Percentiles rank a stretch among this genome's conserved stretches.
Conservation (phyloP, 2,113 vertebrate genomes). For the Semnopithecus entellus region DNA sequence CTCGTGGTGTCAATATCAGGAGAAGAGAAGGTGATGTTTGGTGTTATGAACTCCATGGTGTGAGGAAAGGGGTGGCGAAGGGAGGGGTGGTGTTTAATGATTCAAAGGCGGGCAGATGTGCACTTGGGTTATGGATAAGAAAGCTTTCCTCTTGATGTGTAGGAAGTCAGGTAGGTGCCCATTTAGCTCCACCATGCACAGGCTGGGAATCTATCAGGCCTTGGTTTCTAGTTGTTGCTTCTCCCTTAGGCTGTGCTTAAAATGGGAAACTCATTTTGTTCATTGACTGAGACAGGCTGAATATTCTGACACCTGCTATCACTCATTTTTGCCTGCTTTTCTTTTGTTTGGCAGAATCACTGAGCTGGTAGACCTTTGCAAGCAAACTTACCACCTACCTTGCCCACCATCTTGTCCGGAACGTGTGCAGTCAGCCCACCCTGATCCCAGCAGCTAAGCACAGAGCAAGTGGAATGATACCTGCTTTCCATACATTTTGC, state of each 20-base stretch:
- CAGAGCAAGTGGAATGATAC: background rate
- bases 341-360: background rate
- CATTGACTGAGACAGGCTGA: background rate
- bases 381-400: background rate
- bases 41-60: background rate
- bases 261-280: background rate
- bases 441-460: background rate
- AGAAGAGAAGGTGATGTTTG: background rate
- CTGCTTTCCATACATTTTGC: background rate
- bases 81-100: background rate
- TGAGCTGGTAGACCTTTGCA: background rate
- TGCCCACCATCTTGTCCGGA: background rate
- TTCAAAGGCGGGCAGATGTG: background rate
- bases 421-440: background rate
- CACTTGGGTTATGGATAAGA: background rate
- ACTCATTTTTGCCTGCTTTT: background rate
- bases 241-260: background rate
- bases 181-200: background rate
- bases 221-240: background rate
- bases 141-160: background rate
- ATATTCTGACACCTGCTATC: background rate
- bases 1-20: background rate
- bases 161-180: background rate
- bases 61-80: background rate
- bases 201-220: background rate